Evolutionary conservation across 1,140 invertebrate species (phyloP).

Genomic region (Euura saliciscinereae): DNA sequence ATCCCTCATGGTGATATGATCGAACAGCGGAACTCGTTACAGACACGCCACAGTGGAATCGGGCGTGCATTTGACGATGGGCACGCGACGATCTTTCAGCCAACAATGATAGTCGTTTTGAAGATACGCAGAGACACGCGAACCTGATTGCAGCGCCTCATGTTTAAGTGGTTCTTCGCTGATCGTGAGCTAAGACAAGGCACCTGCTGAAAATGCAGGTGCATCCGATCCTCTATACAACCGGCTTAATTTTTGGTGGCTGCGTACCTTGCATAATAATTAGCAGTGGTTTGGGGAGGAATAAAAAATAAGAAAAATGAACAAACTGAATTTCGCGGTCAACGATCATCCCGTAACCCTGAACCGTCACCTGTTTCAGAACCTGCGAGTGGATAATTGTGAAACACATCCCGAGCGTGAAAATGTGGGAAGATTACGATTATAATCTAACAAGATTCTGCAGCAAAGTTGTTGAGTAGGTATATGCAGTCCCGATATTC

Average conservation of each 20-base stretch:
- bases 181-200: conserved; percentile 15
- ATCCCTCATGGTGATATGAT: neutral
- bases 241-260: conserved; percentile 37
- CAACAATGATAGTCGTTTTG: neutral
- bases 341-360: neutral
- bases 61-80: neutral
- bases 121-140: conserved; percentile 27
- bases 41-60: neutral
- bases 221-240: conserved; percentile 17
- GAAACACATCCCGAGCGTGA: no score
- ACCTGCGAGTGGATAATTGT: no score
- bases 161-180: conserved; percentile 17
- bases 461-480: no score
- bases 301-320: neutral
- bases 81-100: conserved; percentile 1
- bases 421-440: no score
- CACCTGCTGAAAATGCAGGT: conserved; percentile 41
- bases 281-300: neutral
- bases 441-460: no score
- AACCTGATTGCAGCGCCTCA: conserved; percentile 24
- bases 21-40: neutral
- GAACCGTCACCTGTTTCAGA: neutral
- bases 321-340: neutral
- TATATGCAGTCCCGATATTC: no score
- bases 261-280: conserved; percentile 42